Conservation (phyloP, 1,140 invertebrate genomes). For the Zaprionus inermis region DNA sequence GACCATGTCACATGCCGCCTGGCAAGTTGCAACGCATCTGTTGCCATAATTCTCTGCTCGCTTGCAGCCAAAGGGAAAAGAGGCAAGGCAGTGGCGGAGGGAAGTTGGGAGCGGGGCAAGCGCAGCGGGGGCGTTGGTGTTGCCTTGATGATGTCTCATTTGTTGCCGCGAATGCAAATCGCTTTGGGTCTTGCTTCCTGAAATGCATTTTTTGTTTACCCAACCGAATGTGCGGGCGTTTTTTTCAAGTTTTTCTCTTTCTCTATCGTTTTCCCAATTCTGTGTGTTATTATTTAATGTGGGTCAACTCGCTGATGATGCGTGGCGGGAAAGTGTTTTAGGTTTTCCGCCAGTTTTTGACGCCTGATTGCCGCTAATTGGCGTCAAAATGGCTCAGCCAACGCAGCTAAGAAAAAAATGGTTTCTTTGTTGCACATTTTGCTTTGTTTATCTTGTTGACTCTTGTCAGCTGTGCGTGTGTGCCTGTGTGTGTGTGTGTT, state of each 20-base stretch:
- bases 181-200: slow-evolving; percentile 57
- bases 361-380: slow-evolving; percentile 80
- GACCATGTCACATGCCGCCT: slow-evolving; percentile 27
- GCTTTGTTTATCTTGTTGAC: slow-evolving; percentile 61
- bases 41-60: slow-evolving; percentile 72
- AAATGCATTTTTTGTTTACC: slow-evolving; percentile 34
- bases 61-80: slow-evolving; percentile 24
- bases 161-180: slow-evolving; percentile 71
- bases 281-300: slow-evolving; percentile 44
- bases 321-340: slow-evolving; percentile 70
- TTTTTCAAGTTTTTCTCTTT: slow-evolving; percentile 16
- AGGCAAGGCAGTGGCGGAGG: slow-evolving; percentile 13
- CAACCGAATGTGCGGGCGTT: slow-evolving; percentile 6
- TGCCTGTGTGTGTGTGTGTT: slow-evolving; percentile 12
- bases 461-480: slow-evolving; percentile 28
- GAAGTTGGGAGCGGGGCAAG: slow-evolving; percentile 2
- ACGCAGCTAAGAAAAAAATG: slow-evolving; percentile 42
- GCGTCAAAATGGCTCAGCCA: slow-evolving; percentile 68
- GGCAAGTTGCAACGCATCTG: slow-evolving; percentile 64
- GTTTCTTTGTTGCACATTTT: slow-evolving; percentile 52
- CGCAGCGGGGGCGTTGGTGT: slow-evolving; percentile 46
- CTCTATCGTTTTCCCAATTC: not conserved
- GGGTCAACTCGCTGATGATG: slow-evolving; percentile 51
- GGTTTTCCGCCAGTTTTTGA: slow-evolving; percentile 64
- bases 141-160: slow-evolving; percentile 71